Evolutionary conservation across 64 coral and sea anemone genomes (phyloP), one percentile per base, ranked within the genome.

Genomic region (Actinia equina): DNA sequence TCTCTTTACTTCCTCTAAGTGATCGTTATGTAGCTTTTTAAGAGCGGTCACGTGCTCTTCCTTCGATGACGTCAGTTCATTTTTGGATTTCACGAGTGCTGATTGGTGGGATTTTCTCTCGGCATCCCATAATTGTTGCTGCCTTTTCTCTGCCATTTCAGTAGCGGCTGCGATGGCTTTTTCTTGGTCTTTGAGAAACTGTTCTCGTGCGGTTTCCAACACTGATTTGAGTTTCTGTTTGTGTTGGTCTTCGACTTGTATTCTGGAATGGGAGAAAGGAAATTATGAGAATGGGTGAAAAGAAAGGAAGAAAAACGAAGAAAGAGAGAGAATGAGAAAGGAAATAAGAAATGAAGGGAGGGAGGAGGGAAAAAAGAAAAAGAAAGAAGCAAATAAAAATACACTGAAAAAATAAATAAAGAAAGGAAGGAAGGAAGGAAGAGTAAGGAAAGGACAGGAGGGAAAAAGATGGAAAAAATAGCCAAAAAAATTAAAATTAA

Each of bases 171-270:
- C 87, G 3, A 92, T 82, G 13, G 82, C 85, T 25, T 90, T 79
- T 77, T 84, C 84, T 10, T 93, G 91, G 19, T 96, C 91, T 67
- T 93, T 93, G 15, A 84, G 84, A 78, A 88, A 93, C 43, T 88
- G 79, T 57, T 77, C 10, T 69, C 82, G 81, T 30, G 94, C 94
- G 58, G 71, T 90, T 76, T 96, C 91, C 6, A 93, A 42, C 0
- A 87, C 88, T 61, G 86, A 82, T 79, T 86, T 90, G 22, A 89
- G 83, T 80, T 93, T 96, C n/a, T 93, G 84, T 71, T 96, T 61
- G 71, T 91, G 86, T 64, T 98, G 93, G n/a, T 95, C 94, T 43
- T 95, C 93, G 0, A 98, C 45, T 44, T 93, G 94, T 70, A 85
- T 65, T 41, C 94, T 96, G 22, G 27, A 23, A 19, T 26, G 27